Evolutionary conservation across 2,797 vertebrate genomes (phyloP).

Genomic region (Eutrigla gurnardus): DNA sequence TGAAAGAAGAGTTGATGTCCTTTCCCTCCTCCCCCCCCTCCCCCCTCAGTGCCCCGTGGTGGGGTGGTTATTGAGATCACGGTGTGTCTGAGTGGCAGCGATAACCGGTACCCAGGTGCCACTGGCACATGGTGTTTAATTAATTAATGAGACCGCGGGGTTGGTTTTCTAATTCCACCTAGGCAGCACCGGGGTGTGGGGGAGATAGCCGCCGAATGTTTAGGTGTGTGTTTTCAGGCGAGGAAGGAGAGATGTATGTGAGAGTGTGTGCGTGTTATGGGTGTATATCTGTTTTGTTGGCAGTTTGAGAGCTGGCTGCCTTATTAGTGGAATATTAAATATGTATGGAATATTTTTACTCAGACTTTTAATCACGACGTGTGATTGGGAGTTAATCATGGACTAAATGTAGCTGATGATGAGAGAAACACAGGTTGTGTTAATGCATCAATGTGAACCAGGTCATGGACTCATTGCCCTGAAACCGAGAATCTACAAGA

Average conservation of each 20-base stretch:
- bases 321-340: constrained; percentile 84
- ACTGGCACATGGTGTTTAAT: constrained; percentile 78
- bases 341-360: constrained; percentile 85
- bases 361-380: constrained; percentile 82
- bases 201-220: constrained; percentile 75
- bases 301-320: constrained; percentile 83
- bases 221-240: constrained; percentile 79
- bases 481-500: constrained; percentile 32
- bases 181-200: constrained; percentile 60
- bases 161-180: constrained; percentile 84
- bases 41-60: constrained; percentile 72
- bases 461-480: constrained; percentile 67
- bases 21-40: constrained; percentile 22
- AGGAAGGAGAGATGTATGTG: constrained; percentile 73
- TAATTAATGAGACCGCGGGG: constrained; percentile 84
- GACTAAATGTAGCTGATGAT: constrained; percentile 81
- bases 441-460: constrained; percentile 73
- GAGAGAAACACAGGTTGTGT: constrained; percentile 60
- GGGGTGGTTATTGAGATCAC: constrained; percentile 79
- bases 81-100: constrained; percentile 80
- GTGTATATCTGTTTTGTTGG: constrained; percentile 84
- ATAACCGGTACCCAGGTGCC: constrained; percentile 84
- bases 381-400: constrained; percentile 81
- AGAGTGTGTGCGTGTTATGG: constrained; percentile 43
- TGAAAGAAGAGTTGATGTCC: constrained; percentile 33